Percentiles rank a stretch among this genome's conserved stretches.
These are phyloP conservation scores for Acropternis orthonyx DNA, from an alignment of 2,797 vertebrate species.

Conservation along the genomic window DNA sequence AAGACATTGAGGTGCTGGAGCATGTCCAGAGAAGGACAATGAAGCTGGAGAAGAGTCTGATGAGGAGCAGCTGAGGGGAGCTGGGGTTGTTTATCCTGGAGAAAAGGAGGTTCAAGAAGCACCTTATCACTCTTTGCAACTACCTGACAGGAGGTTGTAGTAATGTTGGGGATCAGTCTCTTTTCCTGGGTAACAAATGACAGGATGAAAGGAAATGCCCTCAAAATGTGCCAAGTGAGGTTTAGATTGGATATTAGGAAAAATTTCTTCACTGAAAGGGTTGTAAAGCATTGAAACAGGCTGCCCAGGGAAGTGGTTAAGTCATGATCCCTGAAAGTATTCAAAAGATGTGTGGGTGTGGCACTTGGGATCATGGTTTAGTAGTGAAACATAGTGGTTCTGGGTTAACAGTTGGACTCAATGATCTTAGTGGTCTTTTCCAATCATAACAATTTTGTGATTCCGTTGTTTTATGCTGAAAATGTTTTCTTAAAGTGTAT, in stretches of 20 bases:
- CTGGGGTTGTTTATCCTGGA: neutral
- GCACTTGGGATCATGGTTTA: neutral
- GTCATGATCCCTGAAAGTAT: neutral
- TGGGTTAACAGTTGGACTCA: neutral
- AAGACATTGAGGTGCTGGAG: neutral
- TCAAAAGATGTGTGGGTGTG: neutral
- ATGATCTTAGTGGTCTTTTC: neutral
- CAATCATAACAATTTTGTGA: neutral
- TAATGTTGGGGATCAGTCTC: neutral
- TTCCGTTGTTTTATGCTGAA: neutral
- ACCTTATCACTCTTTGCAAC: too few species aligned
- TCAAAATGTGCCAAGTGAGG: neutral
- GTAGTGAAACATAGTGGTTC: fast-evolving
- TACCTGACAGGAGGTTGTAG: neutral
- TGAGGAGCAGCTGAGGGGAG: neutral
- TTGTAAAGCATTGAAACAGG: neutral
- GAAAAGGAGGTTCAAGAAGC: neutral
- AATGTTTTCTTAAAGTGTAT: neutral
- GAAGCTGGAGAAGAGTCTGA: neutral
- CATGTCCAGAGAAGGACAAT: fast-evolving
- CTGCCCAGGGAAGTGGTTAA: neutral
- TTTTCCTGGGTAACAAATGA: neutral
- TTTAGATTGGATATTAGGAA: neutral
- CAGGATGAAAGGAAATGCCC: neutral
- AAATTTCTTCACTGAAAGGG: neutral